phyloP scores from a whole-genome alignment of 2,113 vertebrate genomes.

The Pyxicephalus adspersus region DNA sequence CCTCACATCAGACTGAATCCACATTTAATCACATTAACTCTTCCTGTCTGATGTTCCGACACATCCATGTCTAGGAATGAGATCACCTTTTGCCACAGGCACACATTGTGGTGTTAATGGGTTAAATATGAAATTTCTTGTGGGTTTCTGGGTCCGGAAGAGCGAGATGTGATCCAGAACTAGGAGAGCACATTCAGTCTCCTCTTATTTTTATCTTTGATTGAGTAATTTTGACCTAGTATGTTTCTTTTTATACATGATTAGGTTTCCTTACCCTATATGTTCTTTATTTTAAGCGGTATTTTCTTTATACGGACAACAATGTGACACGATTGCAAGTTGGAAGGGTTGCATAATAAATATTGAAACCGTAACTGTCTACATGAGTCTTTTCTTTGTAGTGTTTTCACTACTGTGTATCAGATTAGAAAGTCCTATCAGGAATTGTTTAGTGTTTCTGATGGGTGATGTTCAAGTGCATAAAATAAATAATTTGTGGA shows the following conservation, averaged over 20 bases:
- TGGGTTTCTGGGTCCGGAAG: neutral
- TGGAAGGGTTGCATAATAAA: too few species aligned
- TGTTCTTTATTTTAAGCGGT: neutral
- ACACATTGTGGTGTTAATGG: neutral
- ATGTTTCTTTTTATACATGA: neutral
- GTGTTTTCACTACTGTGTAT: too few species aligned
- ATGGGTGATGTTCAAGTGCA: too few species aligned
- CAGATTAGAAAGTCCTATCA: too few species aligned
- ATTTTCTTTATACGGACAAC: neutral
- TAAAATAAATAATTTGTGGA: too few species aligned
- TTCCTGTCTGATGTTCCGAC: slow-evolving; percentile 17
- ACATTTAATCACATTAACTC: slow-evolving; percentile 39
- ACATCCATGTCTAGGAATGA: slow-evolving; percentile 5
- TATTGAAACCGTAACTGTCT: too few species aligned
- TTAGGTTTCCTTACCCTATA: neutral
- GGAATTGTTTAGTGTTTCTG: too few species aligned
- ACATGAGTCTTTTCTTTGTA: too few species aligned
- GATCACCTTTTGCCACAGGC: neutral
- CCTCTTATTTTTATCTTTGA: too few species aligned
- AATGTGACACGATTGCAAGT: too few species aligned
- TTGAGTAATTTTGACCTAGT: neutral
- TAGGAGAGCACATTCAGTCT: neutral
- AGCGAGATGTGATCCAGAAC: neutral
- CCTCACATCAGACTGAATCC: slow-evolving; percentile 23
- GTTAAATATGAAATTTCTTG: slow-evolving; percentile 20